Percentiles rank a stretch among this genome's conserved stretches.
These are phyloP conservation scores for Ophion costatus DNA, from an alignment of 2,888 invertebrate species.

Conservation along the genomic window DNA sequence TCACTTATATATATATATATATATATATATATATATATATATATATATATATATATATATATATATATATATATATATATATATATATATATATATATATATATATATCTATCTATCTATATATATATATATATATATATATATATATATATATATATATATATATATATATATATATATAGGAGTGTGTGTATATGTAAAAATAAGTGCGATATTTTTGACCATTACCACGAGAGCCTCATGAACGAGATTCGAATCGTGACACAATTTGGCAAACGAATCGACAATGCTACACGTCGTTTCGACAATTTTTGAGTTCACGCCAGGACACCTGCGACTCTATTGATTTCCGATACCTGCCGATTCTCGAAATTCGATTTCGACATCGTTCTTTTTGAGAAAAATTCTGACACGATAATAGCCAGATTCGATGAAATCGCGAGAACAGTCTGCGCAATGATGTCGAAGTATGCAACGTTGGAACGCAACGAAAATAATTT, in stretches of 20 bases:
- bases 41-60: too few relatives aligned
- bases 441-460: conserved; percentile 33
- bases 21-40: too few relatives aligned
- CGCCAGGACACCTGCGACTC: conserved; percentile 58
- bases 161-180: too few relatives aligned
- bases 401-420: not conserved
- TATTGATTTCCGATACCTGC: conserved; percentile 22
- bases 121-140: too few relatives aligned
- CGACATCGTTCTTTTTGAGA: not conserved
- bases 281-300: conserved; percentile 25
- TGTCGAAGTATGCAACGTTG: too few relatives aligned
- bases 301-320: conserved; percentile 49
- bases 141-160: too few relatives aligned
- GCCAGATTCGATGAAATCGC: not conserved
- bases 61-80: too few relatives aligned
- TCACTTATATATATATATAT: too few relatives aligned
- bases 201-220: conserved; percentile 18
- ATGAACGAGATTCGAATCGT: conserved; percentile 17
- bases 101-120: too few relatives aligned
- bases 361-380: conserved; percentile 8
- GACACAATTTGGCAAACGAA: conserved; percentile 40
- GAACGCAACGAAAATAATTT: too few relatives aligned
- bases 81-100: too few relatives aligned
- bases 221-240: conserved; percentile 19
- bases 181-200: too few relatives aligned